A percentile compares a stretch with the other conserved stretches of the same genome.
Conservation (phyloP, 2,113 vertebrate genomes). For the Meles meles region DNA sequence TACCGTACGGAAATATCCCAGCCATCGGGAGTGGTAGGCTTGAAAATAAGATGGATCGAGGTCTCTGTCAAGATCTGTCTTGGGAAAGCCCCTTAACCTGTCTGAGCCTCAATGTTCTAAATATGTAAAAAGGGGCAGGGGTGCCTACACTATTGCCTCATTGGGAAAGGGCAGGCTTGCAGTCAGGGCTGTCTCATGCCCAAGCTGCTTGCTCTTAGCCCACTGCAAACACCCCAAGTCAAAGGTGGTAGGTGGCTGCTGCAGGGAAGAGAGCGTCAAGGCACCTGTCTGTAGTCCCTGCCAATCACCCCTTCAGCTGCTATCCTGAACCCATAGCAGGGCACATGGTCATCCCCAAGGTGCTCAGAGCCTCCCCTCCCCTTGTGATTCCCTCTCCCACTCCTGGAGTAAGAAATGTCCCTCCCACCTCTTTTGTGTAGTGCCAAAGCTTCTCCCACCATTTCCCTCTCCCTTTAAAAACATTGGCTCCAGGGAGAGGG, state of each 20-base stretch:
- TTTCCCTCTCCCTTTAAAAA: not conserved
- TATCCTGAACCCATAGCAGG: not conserved
- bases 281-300: not conserved
- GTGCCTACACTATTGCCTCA: not conserved
- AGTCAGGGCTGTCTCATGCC: not conserved
- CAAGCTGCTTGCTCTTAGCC: not conserved
- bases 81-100: not conserved
- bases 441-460: not conserved
- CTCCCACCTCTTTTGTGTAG: not conserved
- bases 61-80: not conserved
- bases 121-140: not conserved
- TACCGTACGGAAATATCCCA: not conserved
- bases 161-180: not conserved
- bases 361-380: accelerated
- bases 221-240: accelerated
- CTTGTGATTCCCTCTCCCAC: accelerated
- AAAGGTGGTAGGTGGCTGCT: not conserved
- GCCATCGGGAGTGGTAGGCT: not conserved
- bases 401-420: not conserved
- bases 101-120: not conserved
- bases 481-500: accelerated
- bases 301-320: not conserved
- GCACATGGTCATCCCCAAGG: not conserved
- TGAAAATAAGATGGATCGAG: not conserved
- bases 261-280: not conserved